Evolutionary conservation across 2,888 invertebrate genomes (phyloP).

Genomic region (Dryomyza anilis): DNA sequence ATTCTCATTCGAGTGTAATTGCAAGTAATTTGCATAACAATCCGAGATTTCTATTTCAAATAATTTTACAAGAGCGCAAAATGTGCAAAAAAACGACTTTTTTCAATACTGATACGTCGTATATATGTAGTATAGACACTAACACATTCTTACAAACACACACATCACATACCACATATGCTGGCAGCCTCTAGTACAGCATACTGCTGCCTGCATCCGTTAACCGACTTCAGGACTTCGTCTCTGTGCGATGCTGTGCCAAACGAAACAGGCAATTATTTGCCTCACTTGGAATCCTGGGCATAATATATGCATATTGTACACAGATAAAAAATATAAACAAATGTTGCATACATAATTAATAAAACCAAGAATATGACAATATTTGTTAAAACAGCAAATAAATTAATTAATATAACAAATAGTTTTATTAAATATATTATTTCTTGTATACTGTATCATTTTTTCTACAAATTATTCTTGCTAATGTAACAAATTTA

Average conservation of each 20-base stretch:
- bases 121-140: not conserved
- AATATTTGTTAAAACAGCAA: too few species aligned
- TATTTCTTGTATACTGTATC: too few species aligned
- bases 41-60: conserved; percentile 8
- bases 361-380: too few species aligned
- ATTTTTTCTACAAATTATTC: too few species aligned
- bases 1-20: conserved; percentile 15
- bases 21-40: conserved; percentile 23
- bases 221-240: not conserved
- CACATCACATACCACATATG: conserved; percentile 5
- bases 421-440: too few species aligned
- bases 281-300: conserved; percentile 1
- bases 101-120: not conserved
- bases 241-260: not conserved
- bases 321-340: too few species aligned
- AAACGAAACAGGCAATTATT: conserved; percentile 16
- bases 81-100: conserved; percentile 48
- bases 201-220: not conserved
- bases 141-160: not conserved
- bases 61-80: conserved; percentile 31
- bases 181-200: not conserved
- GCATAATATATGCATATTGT: too few species aligned
- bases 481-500: too few species aligned
- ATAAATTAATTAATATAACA: too few species aligned
- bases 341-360: too few species aligned